Evolutionary conservation across 2,888 invertebrate genomes (phyloP), one percentile per base, ranked within the genome.

Genomic region (Megaustenia siamemsis): DNA sequence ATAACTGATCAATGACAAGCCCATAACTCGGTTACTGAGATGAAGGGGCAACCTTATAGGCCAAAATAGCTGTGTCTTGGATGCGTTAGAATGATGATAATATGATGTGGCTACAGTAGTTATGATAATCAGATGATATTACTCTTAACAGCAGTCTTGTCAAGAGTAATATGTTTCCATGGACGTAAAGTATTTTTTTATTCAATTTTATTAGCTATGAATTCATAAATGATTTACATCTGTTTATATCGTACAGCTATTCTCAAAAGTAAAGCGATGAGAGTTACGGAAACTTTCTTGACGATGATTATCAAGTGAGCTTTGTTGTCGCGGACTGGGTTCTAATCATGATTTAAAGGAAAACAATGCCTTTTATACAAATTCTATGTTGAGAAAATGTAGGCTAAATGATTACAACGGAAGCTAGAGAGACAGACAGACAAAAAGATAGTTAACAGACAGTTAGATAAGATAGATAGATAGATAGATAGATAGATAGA

Each of bases 401-500:
- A n/a, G n/a, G n/a, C n/a, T n/a, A n/a, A n/a, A n/a, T n/a, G 15
- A 56, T 21, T 56, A 56, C 56, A 56, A 15, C 15, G 56, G 56
- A 15, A 56, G 56, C 15, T 21, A 56, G 56, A 56, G 15, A 56
- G n/a, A n/a, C n/a, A n/a, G n/a, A n/a, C n/a, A n/a, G n/a, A n/a
- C n/a, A n/a, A n/a, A n/a, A n/a, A n/a, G 56, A 56, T 21, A 56
- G 56, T 18, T 21, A 56, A 21, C 15, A 15, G 21, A n/a, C n/a
- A n/a, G 32, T 10, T 28, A n/a, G 32, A 32, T 28, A n/a, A 24
- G 66, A 56, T 21, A 56, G 56, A 56, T 21, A 56, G 56, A 56
- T 21, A 56, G 56, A 56, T 21, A 56, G 56, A 56, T 21, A 56
- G 66, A 66, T 32, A 66, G 66, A 66, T 32, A 73, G 73, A 73